A percentile compares a stretch with the other conserved stretches of the same genome.
Evolutionary conservation across 2,888 invertebrate species (phyloP).

Genomic region (Hanleya hanleyi): DNA sequence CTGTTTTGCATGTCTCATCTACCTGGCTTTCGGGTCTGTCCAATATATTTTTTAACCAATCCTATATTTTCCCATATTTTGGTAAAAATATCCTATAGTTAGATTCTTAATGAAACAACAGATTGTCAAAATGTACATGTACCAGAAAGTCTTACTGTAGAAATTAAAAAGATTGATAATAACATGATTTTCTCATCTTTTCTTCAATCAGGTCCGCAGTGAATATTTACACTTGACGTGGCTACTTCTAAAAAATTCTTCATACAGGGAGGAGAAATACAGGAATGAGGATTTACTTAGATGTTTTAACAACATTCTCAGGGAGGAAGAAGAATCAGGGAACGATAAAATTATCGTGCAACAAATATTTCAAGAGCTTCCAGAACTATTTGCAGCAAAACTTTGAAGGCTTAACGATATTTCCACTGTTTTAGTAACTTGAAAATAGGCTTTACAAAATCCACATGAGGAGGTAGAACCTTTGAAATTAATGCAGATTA

Average conservation of each 20-base stretch:
- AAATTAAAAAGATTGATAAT: neutral
- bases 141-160: no score
- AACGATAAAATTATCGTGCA: neutral
- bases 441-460: no score
- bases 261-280: neutral
- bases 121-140: no score
- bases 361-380: neutral
- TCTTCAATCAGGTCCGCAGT: neutral
- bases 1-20: no score
- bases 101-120: no score
- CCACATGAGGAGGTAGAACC: no score
- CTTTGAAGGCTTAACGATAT: no score
- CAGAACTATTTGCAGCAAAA: neutral
- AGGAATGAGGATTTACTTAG: neutral
- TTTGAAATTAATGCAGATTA: no score
- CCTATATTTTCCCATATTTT: neutral
- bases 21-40: no score
- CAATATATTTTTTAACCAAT: no score
- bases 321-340: neutral
- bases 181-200: neutral
- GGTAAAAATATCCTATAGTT: no score
- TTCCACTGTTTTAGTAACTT: no score
- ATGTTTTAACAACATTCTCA: neutral
- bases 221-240: neutral
- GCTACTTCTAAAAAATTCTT: neutral